phyloP scores from a whole-genome alignment of 2,113 vertebrate genomes.

The Urocynchramus pylzowi region DNA sequence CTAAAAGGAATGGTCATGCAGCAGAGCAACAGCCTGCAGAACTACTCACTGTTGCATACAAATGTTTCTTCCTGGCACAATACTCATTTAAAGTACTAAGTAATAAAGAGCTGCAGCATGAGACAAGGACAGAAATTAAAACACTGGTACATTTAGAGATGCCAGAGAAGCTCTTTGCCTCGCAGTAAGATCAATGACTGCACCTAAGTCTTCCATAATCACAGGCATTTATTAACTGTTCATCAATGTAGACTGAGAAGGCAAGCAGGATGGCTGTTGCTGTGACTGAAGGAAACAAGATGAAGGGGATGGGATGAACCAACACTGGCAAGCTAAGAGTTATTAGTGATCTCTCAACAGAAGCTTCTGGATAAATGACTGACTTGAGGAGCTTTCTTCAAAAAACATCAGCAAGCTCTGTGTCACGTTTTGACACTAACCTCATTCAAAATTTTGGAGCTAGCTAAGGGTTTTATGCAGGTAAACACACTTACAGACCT shows the following conservation, averaged over 20 bases:
- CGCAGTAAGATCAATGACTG: not conserved
- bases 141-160: not conserved
- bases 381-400: not conserved
- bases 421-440: not conserved
- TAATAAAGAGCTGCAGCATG: not conserved
- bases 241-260: not conserved
- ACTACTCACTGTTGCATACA: slow-evolving; percentile 22
- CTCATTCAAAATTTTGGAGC: not conserved
- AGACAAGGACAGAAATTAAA: not conserved
- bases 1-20: not conserved
- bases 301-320: not conserved
- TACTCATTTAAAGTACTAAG: not conserved
- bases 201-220: not conserved
- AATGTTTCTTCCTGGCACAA: slow-evolving; percentile 4
- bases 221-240: not conserved
- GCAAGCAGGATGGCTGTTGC: not conserved
- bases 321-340: not conserved
- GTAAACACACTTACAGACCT: not conserved
- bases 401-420: not conserved
- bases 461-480: not conserved
- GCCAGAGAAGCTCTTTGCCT: not conserved
- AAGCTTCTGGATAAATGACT: not conserved
- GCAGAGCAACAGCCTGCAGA: slow-evolving; percentile 25
- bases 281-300: not conserved
- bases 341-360: not conserved